Conservation (phyloP, 2,113 vertebrate genomes). For the Sorex fumeus region DNA sequence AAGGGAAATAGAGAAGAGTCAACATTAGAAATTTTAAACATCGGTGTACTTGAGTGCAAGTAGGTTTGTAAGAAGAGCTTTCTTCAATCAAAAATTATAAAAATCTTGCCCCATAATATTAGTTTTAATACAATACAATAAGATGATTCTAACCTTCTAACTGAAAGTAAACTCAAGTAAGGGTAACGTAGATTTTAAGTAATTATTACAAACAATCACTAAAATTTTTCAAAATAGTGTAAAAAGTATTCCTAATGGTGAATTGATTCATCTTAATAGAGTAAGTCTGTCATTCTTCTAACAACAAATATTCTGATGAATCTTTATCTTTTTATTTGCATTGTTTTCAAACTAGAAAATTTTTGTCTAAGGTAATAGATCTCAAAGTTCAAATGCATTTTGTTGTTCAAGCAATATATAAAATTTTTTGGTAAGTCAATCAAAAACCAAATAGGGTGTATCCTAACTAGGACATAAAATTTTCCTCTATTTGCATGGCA, state of each 20-base stretch:
- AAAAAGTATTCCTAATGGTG: not conserved
- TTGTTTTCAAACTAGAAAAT: too few relatives aligned
- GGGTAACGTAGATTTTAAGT: not conserved
- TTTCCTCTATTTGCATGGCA: too few relatives aligned
- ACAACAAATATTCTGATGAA: too few relatives aligned
- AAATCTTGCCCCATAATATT: not conserved
- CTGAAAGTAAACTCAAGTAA: not conserved
- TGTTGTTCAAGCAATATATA: too few relatives aligned
- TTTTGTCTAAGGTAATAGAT: too few relatives aligned
- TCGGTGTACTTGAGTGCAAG: not conserved
- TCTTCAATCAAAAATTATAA: not conserved
- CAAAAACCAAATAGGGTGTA: too few relatives aligned
- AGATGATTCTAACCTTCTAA: conserved; percentile 27
- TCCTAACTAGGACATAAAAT: too few relatives aligned
- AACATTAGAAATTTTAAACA: not conserved
- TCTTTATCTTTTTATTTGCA: too few relatives aligned
- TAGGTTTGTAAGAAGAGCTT: not conserved
- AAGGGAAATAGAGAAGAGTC: not conserved
- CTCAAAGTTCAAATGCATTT: too few relatives aligned
- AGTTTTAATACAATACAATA: not conserved
- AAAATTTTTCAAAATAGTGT: not conserved
- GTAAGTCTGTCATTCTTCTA: not conserved
- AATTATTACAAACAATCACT: too few relatives aligned
- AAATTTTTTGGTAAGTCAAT: too few relatives aligned
- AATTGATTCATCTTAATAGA: not conserved